Percentiles rank a stretch among this genome's conserved stretches.
phyloP scores from a whole-genome alignment of 2,888 invertebrate genomes.

The Aquatica leii region DNA sequence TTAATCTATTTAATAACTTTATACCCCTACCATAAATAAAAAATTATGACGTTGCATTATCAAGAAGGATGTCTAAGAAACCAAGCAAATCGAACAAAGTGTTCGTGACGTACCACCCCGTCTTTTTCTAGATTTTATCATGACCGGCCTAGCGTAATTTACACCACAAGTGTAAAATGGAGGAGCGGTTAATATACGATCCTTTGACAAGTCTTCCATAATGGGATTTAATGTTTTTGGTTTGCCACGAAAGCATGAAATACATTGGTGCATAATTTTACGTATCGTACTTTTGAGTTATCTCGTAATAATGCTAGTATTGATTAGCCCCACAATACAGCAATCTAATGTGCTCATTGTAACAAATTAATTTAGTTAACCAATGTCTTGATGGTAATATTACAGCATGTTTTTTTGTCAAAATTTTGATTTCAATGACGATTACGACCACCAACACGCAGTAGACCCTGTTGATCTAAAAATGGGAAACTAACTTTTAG shows the following conservation, averaged over 20 bases:
- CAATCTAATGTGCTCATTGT: too few relatives aligned
- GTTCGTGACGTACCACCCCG: slow-evolving; percentile 27
- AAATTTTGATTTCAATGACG: slow-evolving; percentile 33
- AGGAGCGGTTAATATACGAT: slow-evolving; percentile 13
- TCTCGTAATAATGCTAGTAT: slow-evolving; percentile 36
- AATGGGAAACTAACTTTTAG: too few relatives aligned
- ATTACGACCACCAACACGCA: slow-evolving; percentile 39
- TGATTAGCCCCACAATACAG: slow-evolving; percentile 38
- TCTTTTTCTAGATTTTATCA: slow-evolving; percentile 28
- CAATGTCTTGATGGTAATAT: slow-evolving; percentile 34
- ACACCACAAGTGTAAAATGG: slow-evolving; percentile 37
- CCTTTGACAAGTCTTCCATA: slow-evolving; percentile 28
- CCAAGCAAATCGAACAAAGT: too few relatives aligned
- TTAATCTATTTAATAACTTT: too few relatives aligned
- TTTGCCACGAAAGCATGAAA: slow-evolving; percentile 28
- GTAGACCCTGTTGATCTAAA: too few relatives aligned
- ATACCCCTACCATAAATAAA: too few relatives aligned
- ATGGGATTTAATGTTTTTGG: slow-evolving; percentile 18
- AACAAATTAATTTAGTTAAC: too few relatives aligned
- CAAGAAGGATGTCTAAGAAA: too few relatives aligned
- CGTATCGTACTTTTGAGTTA: too few relatives aligned
- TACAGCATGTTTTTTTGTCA: slow-evolving; percentile 39
- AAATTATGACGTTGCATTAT: too few relatives aligned
- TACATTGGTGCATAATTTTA: slow-evolving; percentile 35
- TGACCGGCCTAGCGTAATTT: slow-evolving; percentile 43